Percentiles rank a stretch among this genome's conserved stretches.
Conservation (phyloP, 1,140 invertebrate genomes). For the Euwallacea fornicatus region DNA sequence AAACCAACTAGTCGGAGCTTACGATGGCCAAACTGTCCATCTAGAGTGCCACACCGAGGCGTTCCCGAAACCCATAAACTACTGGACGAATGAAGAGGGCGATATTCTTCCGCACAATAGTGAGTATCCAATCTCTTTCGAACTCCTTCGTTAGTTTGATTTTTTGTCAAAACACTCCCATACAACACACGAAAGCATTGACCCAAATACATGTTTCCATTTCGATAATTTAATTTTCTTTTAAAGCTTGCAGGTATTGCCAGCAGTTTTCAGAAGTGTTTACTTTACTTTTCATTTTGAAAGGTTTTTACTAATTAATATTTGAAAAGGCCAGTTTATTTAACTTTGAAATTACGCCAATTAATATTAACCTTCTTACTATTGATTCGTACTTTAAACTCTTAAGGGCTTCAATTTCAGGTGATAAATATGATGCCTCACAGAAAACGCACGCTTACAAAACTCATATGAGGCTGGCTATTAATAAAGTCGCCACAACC, state of each 20-base stretch:
- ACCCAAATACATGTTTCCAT: conserved; percentile 7
- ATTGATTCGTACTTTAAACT: too few species aligned
- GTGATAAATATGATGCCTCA: conserved; percentile 72
- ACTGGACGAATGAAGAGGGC: conserved; percentile 77
- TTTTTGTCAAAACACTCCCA: not conserved
- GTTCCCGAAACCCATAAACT: conserved; percentile 84
- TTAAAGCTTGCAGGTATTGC: not conserved
- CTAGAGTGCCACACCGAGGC: conserved; percentile 84
- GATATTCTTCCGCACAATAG: conserved; percentile 75
- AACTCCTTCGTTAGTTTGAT: not conserved
- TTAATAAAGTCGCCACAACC: conserved; percentile 64
- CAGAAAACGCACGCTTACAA: conserved; percentile 72
- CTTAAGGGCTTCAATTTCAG: conserved; percentile 52
- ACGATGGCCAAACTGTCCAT: conserved; percentile 70
- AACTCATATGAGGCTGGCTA: conserved; percentile 76
- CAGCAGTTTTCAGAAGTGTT: too few species aligned
- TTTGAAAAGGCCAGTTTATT: too few species aligned
- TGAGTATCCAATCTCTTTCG: conserved; percentile 30
- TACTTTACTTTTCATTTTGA: too few species aligned
- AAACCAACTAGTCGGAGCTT: conserved; percentile 78
- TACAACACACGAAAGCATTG: not conserved
- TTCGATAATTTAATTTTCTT: conserved; percentile 11
- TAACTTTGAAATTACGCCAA: too few species aligned
- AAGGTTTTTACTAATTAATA: too few species aligned
- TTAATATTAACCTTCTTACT: too few species aligned